Evolutionary conservation across 2,113 vertebrate species (phyloP).

Genomic region (Gymnarchus niloticus): DNA sequence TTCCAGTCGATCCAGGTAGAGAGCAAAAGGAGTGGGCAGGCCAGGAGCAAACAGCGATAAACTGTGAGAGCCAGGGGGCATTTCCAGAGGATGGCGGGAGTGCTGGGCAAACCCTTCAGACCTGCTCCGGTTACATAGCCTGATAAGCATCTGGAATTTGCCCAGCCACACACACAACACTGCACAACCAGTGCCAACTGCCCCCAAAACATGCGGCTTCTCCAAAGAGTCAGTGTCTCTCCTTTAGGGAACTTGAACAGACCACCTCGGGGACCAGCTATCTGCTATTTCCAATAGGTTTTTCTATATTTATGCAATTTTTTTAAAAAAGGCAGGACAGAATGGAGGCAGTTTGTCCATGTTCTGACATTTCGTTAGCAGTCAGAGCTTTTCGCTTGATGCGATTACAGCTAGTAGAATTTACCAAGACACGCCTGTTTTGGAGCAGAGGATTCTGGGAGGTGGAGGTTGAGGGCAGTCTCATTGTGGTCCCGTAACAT

Average conservation of each 20-base stretch:
- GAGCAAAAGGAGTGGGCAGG: not conserved
- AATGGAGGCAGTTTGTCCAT: not conserved
- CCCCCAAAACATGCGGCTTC: not conserved
- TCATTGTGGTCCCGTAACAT: not conserved
- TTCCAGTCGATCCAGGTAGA: not conserved
- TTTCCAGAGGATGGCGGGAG: not conserved
- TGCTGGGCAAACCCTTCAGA: not conserved
- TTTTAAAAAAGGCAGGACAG: not conserved
- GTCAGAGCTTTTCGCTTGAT: slow-evolving; percentile 14
- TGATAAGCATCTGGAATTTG: slow-evolving; percentile 8
- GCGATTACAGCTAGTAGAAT: slow-evolving; percentile 29
- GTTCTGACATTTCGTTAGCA: not conserved
- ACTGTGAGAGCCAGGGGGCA: not conserved
- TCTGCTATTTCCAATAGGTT: not conserved
- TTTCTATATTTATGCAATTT: not conserved
- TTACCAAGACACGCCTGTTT: slow-evolving; percentile 8
- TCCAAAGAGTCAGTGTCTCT: not conserved
- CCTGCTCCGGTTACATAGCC: slow-evolving; percentile 5
- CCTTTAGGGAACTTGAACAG: not conserved
- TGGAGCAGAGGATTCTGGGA: slow-evolving; percentile 14
- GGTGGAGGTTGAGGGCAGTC: not conserved
- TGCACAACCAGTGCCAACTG: not conserved
- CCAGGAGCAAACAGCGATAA: not conserved
- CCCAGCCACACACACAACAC: not conserved
- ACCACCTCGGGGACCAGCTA: not conserved